Conservation (phyloP, 2,113 vertebrate genomes). For the Dasyprocta punctata region DNA sequence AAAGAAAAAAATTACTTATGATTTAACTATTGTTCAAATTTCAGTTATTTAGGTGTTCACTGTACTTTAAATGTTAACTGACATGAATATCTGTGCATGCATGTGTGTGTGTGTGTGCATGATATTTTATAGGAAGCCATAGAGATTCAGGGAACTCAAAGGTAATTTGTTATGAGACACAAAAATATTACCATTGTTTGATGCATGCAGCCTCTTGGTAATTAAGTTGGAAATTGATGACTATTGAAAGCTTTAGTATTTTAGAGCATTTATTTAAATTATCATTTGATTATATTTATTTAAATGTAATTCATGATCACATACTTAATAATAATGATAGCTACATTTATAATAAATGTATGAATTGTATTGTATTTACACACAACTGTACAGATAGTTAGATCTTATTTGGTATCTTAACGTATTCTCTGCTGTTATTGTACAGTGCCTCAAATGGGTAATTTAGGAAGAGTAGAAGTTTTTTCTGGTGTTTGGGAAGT, state of each 20-base stretch:
- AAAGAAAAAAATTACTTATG: neutral
- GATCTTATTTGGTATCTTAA: neutral
- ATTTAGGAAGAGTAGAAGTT: neutral
- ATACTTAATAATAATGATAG: neutral
- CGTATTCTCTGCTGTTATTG: neutral
- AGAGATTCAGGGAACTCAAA: neutral
- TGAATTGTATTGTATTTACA: neutral
- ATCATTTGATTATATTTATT: neutral
- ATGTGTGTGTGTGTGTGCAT: neutral
- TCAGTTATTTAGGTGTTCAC: neutral
- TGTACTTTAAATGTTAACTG: neutral
- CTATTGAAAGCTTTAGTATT: neutral
- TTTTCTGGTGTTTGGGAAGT: neutral
- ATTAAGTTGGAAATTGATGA: neutral
- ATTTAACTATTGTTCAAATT: neutral
- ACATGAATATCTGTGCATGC: neutral
- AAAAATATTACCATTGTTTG: neutral
- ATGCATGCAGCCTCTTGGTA: neutral
- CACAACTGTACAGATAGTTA: neutral
- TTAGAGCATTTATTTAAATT: neutral
- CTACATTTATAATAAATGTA: neutral
- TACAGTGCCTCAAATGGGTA: neutral
- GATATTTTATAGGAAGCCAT: neutral
- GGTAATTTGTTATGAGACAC: neutral
- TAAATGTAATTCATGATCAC: neutral